Base-by-base conservation (phyloP, 1,140 invertebrate species). In the Drosophila repleta region DNA sequence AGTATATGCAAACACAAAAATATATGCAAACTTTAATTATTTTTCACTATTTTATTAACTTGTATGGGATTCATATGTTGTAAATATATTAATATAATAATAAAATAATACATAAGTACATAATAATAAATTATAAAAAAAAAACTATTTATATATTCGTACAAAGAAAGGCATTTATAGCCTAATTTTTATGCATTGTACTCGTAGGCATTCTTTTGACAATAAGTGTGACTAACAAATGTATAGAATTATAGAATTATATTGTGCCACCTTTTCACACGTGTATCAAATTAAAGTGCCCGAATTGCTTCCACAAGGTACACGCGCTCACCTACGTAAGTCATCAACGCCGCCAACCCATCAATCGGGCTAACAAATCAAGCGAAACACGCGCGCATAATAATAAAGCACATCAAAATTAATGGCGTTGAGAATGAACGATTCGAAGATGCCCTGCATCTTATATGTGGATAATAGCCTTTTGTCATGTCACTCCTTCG, bases 231-330 rank as follows among this genome's bases (percentile, higher is more conserved):
- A 71, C 26, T 37, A 58, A 35, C 49, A 43, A 32, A 71, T 55
- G 58, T 6, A 26, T 0, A 5, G 24, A 26, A 26, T 6, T 26
- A 4, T 29, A 29, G 7, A 29, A 29, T 29, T 29, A 8, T 29
- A 29, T 29, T 29, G 8, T 6, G n/a, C 8, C 39, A 43, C 15
- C 8, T 17, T 17, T 17, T 8, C 5, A 43, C 15, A 17, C 58
- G 74, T 77, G 74, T 77, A 85, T 81, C 74, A 87, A 41, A 64
- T 60, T 71, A 71, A 81, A 87, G 68, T 85, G 82, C 52, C 70
- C 48, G 41, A 51, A 45, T 39, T 39, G 29, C 8, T 8, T 29
- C 29, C 29, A 7, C 0, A 5, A 29, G 29, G 6, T 17, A 48
- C 58, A 64, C 7, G 29, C 39, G 39, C 56, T 35, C 26, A 58